Conservation (phyloP, 2,113 vertebrate genomes). For the Phaethornis superciliosus region DNA sequence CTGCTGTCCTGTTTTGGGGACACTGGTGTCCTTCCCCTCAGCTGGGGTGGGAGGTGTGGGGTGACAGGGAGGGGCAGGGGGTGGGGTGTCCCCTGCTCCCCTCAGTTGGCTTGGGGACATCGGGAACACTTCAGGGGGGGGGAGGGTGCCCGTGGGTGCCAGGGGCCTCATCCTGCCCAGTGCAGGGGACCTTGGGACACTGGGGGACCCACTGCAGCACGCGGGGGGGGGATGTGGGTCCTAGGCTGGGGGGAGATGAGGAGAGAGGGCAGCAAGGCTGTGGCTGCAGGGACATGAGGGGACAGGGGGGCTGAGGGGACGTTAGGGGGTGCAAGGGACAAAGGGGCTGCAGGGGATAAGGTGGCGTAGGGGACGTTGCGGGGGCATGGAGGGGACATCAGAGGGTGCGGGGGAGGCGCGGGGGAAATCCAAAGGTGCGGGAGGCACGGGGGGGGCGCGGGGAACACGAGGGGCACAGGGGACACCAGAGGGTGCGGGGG, state of each 20-base stretch:
- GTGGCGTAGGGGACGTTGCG: not conserved
- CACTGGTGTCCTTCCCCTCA: not conserved
- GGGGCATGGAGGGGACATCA: not conserved
- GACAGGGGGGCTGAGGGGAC: not conserved
- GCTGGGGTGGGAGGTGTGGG: not conserved
- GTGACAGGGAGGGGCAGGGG: rapidly evolving
- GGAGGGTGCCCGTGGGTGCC: too few species aligned
- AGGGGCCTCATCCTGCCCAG: not conserved
- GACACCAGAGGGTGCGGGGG: not conserved
- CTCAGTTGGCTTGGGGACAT: not conserved
- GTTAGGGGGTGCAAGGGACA: too few species aligned
- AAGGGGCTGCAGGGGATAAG: not conserved
- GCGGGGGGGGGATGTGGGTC: not conserved
- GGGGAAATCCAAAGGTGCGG: too few species aligned
- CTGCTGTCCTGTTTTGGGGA: not conserved
- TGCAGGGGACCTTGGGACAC: not conserved
- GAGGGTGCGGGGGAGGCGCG: not conserved
- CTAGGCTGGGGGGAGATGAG: not conserved
- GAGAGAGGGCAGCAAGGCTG: not conserved
- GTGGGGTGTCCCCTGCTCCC: not conserved
- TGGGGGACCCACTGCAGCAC: too few species aligned
- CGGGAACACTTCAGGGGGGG: not conserved
- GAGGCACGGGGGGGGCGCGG: too few species aligned
- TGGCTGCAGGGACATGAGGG: too few species aligned
- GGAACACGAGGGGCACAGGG: too few species aligned